phyloP scores from a whole-genome alignment of 2,888 invertebrate species.

The Dryadula phaetusa region DNA sequence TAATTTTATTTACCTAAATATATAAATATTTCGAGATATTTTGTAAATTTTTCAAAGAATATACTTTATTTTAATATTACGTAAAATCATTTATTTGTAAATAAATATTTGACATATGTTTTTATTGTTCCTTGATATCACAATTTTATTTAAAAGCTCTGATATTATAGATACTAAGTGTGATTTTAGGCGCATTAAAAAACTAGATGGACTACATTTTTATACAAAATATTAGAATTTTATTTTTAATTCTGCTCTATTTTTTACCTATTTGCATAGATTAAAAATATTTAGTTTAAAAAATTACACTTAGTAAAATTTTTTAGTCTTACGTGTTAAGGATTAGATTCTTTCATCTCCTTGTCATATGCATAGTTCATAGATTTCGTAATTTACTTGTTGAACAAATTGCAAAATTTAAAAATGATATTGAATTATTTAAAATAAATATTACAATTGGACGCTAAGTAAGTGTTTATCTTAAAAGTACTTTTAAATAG shows the following conservation, averaged over 20 bases:
- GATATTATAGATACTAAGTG: not conserved
- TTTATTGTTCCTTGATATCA: not conserved
- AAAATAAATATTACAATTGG: not conserved
- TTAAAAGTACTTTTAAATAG: constrained; percentile 17
- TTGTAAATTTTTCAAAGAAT: not conserved
- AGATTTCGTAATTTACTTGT: not conserved
- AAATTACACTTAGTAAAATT: too few relatives aligned
- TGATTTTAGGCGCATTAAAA: not conserved
- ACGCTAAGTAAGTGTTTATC: not conserved
- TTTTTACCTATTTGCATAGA: too few relatives aligned
- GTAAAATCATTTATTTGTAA: not conserved
- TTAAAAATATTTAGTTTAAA: not conserved
- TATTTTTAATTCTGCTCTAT: too few relatives aligned
- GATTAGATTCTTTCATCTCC: too few relatives aligned
- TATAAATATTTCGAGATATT: not conserved
- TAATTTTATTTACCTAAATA: not conserved
- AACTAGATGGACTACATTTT: too few relatives aligned
- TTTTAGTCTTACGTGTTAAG: too few relatives aligned
- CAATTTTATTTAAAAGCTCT: not conserved
- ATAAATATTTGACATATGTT: not conserved
- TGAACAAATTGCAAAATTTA: not conserved
- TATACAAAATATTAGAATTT: too few relatives aligned
- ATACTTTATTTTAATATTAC: not conserved
- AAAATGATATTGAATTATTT: not conserved
- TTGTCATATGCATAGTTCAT: not conserved